Conservation (phyloP, 2,888 invertebrate species). For the Cloeon dipterum region DNA sequence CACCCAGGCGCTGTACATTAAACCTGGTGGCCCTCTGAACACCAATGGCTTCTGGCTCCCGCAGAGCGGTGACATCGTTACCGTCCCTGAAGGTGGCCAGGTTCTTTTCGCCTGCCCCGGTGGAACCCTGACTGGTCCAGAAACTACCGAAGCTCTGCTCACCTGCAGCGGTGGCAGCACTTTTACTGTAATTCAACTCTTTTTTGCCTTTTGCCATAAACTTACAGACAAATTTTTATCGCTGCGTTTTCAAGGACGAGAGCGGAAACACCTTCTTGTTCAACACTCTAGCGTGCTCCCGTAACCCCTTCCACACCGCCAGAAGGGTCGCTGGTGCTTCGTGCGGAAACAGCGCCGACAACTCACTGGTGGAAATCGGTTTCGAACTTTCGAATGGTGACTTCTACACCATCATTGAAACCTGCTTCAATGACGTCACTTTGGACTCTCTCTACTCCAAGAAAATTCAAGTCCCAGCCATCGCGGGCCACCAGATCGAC, state of each 20-base stretch:
- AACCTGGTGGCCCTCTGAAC: not conserved
- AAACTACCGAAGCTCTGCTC: not conserved
- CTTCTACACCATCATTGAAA: not conserved
- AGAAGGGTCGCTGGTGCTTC: not conserved
- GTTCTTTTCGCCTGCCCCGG: not conserved
- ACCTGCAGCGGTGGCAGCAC: not conserved
- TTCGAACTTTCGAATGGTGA: not conserved
- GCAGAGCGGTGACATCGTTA: not conserved
- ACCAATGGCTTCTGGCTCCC: not conserved
- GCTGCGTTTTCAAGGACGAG: not conserved
- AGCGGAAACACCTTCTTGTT: not conserved
- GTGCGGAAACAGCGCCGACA: not conserved
- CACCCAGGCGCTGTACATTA: not conserved
- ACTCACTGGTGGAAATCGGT: not conserved
- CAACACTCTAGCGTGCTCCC: not conserved
- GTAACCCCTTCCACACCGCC: not conserved
- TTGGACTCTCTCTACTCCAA: not conserved
- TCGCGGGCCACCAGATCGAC: no score
- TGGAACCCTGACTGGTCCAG: not conserved
- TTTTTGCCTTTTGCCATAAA: no score
- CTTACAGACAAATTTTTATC: no score
- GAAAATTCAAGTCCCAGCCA: no score
- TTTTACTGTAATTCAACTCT: no score
- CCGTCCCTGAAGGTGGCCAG: not conserved
- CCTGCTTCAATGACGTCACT: not conserved